Conservation (phyloP, 2,113 vertebrate species). For the Ciconia maguari region DNA sequence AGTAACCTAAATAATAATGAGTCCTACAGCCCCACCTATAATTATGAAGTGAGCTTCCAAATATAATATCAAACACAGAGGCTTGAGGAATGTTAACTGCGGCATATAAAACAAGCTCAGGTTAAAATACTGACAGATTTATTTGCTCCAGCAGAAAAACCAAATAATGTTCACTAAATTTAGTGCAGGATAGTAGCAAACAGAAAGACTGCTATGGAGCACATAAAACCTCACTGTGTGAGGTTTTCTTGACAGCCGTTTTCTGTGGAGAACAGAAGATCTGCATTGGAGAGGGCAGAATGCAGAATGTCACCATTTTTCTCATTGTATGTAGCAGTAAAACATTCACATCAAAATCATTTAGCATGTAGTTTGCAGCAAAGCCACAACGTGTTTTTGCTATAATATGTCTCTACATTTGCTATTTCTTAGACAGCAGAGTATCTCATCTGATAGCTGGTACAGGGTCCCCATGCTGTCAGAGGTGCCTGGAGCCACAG, state of each 20-base stretch:
- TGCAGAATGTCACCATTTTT: neutral
- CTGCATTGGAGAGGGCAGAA: neutral
- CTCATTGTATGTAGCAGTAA: neutral
- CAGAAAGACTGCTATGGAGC: neutral
- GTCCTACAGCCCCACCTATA: neutral
- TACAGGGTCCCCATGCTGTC: neutral
- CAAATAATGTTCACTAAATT: neutral
- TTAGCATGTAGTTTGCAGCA: neutral
- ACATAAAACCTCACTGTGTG: neutral
- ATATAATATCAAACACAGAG: neutral
- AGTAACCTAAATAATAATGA: neutral
- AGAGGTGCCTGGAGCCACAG: neutral
- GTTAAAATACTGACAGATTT: slow-evolving; percentile 6
- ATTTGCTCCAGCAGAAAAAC: neutral
- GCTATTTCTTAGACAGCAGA: neutral
- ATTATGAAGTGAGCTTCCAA: slow-evolving; percentile 20
- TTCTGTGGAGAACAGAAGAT: neutral
- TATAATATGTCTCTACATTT: neutral
- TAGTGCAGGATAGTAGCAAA: neutral
- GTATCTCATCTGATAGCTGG: neutral
- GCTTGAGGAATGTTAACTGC: neutral
- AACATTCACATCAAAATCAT: neutral
- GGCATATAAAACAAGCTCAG: neutral
- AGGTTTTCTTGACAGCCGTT: neutral
- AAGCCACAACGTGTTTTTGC: neutral